A percentile compares a stretch with the other conserved stretches of the same genome.
Evolutionary conservation across 1,140 invertebrate species (phyloP).

Genomic region (Halictus rubicundus): DNA sequence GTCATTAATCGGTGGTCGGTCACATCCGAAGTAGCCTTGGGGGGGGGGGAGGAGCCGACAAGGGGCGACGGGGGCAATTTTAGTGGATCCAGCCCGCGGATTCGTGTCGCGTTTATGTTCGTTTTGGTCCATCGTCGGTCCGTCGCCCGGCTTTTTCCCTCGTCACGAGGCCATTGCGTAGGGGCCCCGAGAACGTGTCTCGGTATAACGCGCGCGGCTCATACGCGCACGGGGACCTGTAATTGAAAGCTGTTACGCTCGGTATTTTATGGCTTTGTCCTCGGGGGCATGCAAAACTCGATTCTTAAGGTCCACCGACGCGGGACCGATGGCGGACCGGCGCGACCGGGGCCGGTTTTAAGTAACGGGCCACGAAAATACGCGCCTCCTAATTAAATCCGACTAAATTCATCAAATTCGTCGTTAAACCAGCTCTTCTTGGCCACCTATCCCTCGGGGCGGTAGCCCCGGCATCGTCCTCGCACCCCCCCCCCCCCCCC

Average conservation of each 20-base stretch:
- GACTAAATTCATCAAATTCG: constrained; percentile 74
- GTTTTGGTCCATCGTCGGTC: constrained; percentile 9
- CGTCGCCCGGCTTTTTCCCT: constrained; percentile 1
- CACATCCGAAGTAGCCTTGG: background rate
- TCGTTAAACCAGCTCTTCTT: constrained; percentile 59
- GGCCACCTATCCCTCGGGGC: constrained; percentile 28
- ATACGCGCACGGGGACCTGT: constrained; percentile 62
- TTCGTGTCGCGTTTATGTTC: constrained; percentile 27
- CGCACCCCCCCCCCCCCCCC: too few species aligned
- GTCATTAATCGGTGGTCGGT: constrained; percentile 24
- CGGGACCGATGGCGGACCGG: background rate
- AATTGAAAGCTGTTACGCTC: constrained; percentile 77
- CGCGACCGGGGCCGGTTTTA: constrained; percentile 38
- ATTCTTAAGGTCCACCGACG: constrained; percentile 67
- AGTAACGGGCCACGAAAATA: constrained; percentile 67
- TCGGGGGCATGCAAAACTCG: constrained; percentile 72
- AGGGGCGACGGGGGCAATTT: constrained; percentile 36
- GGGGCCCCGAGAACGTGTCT: background rate
- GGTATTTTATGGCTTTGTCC: constrained; percentile 75
- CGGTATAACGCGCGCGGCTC: constrained; percentile 29
- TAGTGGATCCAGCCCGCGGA: constrained; percentile 31
- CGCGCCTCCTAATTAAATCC: constrained; percentile 72
- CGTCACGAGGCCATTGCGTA: constrained; percentile 1
- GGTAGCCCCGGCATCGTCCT: background rate
- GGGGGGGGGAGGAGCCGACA: too few species aligned